A percentile compares a stretch with the other conserved stretches of the same genome.
These are phyloP conservation scores for Thamnophis sirtalis DNA, from an alignment of 2,113 vertebrate genomes.

Conservation along the genomic window DNA sequence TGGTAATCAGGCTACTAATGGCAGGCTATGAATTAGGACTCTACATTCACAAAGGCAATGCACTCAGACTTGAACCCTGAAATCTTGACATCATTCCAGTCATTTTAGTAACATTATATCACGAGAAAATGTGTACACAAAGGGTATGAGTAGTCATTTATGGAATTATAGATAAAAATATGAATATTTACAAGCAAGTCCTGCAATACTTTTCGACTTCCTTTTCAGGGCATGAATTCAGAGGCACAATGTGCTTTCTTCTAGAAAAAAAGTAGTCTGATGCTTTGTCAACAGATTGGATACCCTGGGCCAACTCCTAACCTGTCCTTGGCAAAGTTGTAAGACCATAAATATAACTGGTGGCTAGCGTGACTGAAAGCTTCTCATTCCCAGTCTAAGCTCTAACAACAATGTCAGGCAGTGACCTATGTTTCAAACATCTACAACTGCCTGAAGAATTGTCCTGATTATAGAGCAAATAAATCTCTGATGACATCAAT, in stretches of 20 bases:
- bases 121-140: background rate
- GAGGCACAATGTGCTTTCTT: constrained; percentile 36
- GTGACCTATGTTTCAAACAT: background rate
- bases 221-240: constrained; percentile 20
- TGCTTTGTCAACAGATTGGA: constrained; percentile 55
- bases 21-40: background rate
- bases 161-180: background rate
- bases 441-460: background rate
- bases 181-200: background rate
- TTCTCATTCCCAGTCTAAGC: constrained; percentile 33
- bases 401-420: constrained; percentile 16
- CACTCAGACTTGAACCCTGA: background rate
- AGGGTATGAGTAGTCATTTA: background rate
- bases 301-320: constrained; percentile 15
- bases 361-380: constrained; percentile 19
- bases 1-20: background rate
- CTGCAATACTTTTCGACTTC: background rate
- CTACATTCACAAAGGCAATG: background rate
- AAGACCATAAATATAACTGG: constrained; percentile 43
- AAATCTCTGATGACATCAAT: accelerated
- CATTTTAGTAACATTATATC: background rate
- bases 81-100: background rate
- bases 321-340: constrained; percentile 48
- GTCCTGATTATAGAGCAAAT: accelerated
- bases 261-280: constrained; percentile 38